Conservation (phyloP, 2,888 invertebrate genomes). For the Drosophila paucipuncta region DNA sequence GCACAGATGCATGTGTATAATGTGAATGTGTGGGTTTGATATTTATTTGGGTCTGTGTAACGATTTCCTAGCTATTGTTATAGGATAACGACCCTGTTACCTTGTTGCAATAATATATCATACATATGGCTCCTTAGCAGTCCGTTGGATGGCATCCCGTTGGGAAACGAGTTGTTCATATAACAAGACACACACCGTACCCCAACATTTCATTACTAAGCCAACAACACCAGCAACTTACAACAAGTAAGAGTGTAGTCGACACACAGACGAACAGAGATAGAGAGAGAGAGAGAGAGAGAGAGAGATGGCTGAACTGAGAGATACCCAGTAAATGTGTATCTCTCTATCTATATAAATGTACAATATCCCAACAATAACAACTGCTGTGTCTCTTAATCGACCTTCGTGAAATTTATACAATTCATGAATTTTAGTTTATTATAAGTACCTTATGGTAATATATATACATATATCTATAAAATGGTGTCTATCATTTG, state of each 20-base stretch:
- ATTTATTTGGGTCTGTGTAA: slow-evolving; percentile 61
- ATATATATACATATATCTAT: neutral
- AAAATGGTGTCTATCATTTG: neutral
- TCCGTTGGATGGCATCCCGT: slow-evolving; percentile 33
- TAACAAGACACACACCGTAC: slow-evolving; percentile 58
- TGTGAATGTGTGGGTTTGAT: slow-evolving; percentile 9
- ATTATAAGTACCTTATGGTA: accelerated
- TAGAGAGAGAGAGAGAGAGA: no score
- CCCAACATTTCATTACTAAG: slow-evolving; percentile 78
- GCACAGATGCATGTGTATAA: neutral
- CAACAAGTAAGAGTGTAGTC: slow-evolving; percentile 1
- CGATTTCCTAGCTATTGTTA: slow-evolving; percentile 75
- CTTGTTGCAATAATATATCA: slow-evolving; percentile 49
- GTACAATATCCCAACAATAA: accelerated
- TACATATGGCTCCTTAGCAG: slow-evolving; percentile 45
- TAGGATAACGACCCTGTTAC: slow-evolving; percentile 76
- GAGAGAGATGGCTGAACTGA: neutral
- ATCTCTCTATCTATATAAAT: neutral
- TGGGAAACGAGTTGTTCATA: slow-evolving; percentile 78
- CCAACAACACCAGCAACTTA: slow-evolving; percentile 44
- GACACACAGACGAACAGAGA: neutral
- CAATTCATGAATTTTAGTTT: neutral
- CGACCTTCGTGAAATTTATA: neutral
- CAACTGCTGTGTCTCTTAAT: no score
- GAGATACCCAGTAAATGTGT: neutral